Evolutionary conservation across 2,113 vertebrate species (phyloP).

Genomic region (Vombatus ursinus): DNA sequence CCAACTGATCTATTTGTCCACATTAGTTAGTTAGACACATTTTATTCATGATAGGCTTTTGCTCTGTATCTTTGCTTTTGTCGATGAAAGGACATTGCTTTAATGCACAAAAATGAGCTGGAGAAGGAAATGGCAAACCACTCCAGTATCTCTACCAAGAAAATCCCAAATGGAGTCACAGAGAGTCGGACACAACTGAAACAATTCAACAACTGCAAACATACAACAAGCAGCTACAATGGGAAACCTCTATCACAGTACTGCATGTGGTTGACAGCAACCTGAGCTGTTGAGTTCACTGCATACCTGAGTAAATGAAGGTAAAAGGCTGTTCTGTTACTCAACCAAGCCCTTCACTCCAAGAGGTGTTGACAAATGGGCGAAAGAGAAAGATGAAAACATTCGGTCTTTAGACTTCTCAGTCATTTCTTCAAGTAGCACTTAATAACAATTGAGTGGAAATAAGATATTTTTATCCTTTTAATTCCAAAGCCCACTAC

Average conservation of each 20-base stretch:
- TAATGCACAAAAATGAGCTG: background rate
- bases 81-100: background rate
- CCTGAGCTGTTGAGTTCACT: background rate
- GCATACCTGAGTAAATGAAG: background rate
- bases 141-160: background rate
- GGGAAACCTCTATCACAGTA: background rate
- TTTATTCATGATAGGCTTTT: background rate
- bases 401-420: background rate
- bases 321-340: background rate
- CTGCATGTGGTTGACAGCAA: background rate
- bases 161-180: background rate
- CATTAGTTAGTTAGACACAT: background rate
- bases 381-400: slow-evolving; percentile 29
- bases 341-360: slow-evolving; percentile 26
- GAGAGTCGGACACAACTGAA: background rate
- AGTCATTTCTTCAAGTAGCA: slow-evolving; percentile 26
- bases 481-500: slow-evolving; percentile 11
- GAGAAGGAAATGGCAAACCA: background rate
- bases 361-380: background rate
- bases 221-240: background rate
- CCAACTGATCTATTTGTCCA: background rate
- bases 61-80: background rate
- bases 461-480: slow-evolving; percentile 13
- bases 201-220: background rate
- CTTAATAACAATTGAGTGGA: slow-evolving; percentile 25